Base-by-base conservation (phyloP, 2,113 vertebrate genomes). In the Zeus faber region DNA sequence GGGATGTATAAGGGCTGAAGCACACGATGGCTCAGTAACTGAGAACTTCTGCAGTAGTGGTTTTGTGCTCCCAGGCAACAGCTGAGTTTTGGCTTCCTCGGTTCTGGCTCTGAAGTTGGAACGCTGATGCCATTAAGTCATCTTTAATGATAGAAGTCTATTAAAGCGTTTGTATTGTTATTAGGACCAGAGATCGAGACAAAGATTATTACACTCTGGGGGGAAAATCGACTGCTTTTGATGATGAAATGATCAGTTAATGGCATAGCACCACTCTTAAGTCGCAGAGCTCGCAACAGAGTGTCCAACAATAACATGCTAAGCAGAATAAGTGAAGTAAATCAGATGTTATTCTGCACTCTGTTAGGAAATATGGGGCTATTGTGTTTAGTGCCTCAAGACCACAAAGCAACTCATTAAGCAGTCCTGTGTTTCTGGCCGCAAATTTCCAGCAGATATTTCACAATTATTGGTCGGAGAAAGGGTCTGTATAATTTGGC, bases 281-380 rank as follows among this genome's bases (percentile, higher is more conserved):
- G 59, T 66, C 50, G 67, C 37, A 44, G 59, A 5, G 47, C 63
- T 67, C 51, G 52, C 53, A 54, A 24, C 25, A 21, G 20, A 49
- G 59, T 9, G 16, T 67, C 70, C 79, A 82, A 75, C 33, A 57
- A 74, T 64, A 83, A 79, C 49, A 81, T 63, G 72, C 50, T 64
- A 39, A 61, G 47, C 57, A 65, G 50, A 48, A 26, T 58, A 65
- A 40, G 44, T 26, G 52, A 17, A 40, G 60, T 60, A 63, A 65
- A 74, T 70, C 56, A 14, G 33, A 39, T 40, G 47, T 48, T 48
- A 23, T 68, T 44, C 22, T 14, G 9, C 31, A 14, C 49, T 70
- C 14, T 2, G 58, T 54, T 47, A 31, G 58, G 49, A 77, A 71
- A 55, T 23, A n/a, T 39, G 4, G 41, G n/a, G 25, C 3, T 49